Evolutionary conservation across 2,113 vertebrate genomes (phyloP).

Genomic region (Crocuta crocuta): DNA sequence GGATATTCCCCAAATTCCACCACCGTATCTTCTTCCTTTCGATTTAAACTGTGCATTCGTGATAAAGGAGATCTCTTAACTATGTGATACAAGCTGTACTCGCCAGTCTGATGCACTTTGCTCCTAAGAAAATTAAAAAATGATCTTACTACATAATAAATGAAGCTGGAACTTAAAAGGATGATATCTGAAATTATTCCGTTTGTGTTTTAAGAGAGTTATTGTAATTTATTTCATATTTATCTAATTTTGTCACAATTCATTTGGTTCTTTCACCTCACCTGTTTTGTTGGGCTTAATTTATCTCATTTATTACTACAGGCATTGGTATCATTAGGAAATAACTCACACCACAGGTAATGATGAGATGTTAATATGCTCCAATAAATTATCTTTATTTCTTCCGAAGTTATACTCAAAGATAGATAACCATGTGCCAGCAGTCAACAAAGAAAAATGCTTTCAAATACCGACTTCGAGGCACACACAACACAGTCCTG

Average conservation of each 20-base stretch:
- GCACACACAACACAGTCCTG: neutral
- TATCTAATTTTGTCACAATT: neutral
- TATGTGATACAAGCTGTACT: neutral
- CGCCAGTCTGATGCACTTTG: neutral
- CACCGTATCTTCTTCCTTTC: neutral
- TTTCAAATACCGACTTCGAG: neutral
- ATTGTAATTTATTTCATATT: neutral
- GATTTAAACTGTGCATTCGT: neutral
- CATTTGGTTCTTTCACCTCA: neutral
- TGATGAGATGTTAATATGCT: neutral
- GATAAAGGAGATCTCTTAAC: neutral
- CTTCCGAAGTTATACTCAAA: neutral
- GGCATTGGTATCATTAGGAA: neutral
- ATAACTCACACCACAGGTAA: neutral
- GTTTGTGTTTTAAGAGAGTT: neutral
- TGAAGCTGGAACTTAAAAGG: neutral
- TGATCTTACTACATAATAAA: neutral
- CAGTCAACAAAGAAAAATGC: neutral
- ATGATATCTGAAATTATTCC: neutral
- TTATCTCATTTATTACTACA: no score
- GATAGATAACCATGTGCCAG: neutral
- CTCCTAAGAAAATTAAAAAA: neutral
- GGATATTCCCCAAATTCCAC: neutral
- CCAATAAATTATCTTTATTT: neutral
- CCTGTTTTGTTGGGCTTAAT: neutral